phyloP scores from a whole-genome alignment of 2,888 invertebrate species.

The Cryptus armator region DNA sequence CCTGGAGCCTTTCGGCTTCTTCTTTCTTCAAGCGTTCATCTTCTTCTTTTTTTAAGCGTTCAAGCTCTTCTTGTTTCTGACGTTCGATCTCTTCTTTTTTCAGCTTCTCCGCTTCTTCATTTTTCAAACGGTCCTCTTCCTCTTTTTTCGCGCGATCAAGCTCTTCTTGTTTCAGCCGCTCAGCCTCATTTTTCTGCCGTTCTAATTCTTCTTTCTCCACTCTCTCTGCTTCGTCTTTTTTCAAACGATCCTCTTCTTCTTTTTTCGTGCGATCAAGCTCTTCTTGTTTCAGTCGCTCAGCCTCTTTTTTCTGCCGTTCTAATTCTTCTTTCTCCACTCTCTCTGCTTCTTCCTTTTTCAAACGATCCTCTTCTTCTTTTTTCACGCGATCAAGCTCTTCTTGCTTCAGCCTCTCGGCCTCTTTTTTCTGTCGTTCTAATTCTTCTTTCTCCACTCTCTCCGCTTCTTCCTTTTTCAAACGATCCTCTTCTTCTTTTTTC shows the following conservation, averaged over 20 bases:
- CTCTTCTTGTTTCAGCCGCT: conserved; percentile 80
- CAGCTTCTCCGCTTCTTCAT: conserved; percentile 71
- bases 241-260: conserved; percentile 17
- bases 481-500: conserved; percentile 75
- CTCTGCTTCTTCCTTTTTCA: conserved; percentile 4
- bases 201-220: conserved; percentile 57
- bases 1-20: conserved; percentile 68
- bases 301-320: conserved; percentile 75
- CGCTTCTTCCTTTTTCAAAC: conserved; percentile 76
- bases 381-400: conserved; percentile 73
- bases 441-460: conserved; percentile 70
- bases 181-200: conserved; percentile 69
- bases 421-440: conserved; percentile 72
- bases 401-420: conserved; percentile 15
- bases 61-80: conserved; percentile 20
- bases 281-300: conserved; percentile 24
- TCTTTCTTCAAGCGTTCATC: conserved; percentile 69
- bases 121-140: conserved; percentile 75
- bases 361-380: conserved; percentile 70
- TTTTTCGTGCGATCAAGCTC: conserved; percentile 63
- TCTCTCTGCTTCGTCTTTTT: conserved; percentile 44
- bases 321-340: conserved; percentile 77
- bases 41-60: conserved; percentile 31
- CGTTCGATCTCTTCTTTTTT: conserved; percentile 54
- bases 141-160: conserved; percentile 45